A percentile compares a stretch with the other conserved stretches of the same genome.
These are phyloP conservation scores for Tragelaphus scriptus DNA, from an alignment of 2,113 vertebrate genomes.

Conservation along the genomic window DNA sequence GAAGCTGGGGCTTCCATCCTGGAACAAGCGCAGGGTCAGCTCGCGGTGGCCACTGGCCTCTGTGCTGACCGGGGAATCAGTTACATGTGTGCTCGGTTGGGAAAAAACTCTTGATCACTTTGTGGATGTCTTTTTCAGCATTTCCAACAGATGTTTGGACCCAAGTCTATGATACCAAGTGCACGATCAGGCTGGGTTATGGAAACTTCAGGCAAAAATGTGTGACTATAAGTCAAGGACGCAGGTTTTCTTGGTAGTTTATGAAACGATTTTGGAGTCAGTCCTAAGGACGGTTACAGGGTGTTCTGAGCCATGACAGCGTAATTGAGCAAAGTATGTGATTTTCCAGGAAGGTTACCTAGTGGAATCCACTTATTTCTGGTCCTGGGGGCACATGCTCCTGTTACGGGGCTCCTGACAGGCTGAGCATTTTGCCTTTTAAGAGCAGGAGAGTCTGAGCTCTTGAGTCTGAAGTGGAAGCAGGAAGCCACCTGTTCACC, in stretches of 20 bases:
- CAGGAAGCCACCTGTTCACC: neutral
- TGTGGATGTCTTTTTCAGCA: neutral
- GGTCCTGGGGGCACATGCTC: neutral
- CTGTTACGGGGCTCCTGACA: neutral
- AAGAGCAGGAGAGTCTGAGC: neutral
- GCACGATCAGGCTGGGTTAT: neutral
- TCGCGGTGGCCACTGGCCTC: accelerated
- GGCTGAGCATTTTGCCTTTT: neutral
- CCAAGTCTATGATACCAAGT: neutral
- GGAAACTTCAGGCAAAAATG: neutral
- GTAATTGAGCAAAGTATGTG: neutral
- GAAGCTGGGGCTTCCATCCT: neutral
- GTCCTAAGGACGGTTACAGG: neutral
- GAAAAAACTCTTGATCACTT: neutral
- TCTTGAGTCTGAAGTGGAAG: neutral
- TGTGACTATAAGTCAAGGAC: neutral
- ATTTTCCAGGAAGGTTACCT: neutral
- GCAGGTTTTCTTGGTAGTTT: neutral
- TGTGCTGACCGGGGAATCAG: neutral
- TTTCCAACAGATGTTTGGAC: neutral
- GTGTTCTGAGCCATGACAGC: neutral
- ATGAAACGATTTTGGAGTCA: neutral
- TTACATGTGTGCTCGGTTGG: neutral
- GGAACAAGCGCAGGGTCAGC: neutral
- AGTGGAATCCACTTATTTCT: neutral